Evolutionary conservation across 2,888 invertebrate species (phyloP), one percentile per base, ranked within the genome.

Genomic region (Oligia latruncula): DNA sequence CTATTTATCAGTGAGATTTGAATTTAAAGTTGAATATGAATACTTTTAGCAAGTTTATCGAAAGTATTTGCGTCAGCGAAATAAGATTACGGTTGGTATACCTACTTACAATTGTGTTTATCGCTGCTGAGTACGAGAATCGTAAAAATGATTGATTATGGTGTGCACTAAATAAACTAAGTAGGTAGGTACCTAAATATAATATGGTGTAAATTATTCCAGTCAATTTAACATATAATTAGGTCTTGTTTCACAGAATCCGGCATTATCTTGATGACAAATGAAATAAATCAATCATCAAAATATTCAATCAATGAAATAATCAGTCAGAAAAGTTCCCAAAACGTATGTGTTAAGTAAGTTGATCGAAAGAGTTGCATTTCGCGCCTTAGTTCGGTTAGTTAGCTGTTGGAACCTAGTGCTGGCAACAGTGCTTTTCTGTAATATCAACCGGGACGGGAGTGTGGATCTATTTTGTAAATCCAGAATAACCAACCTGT

Each of bases 1-100:
- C 80, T 72, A 78, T 78, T 90, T 88, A 89, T 89, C 88, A 81
- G 78, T 74, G 49, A 83, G 81, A 81, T 84, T 82, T 82, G 71
- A 80, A 81, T 84, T 82, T 81, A 70, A 80, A 82, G 80, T 80
- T 82, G 87, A 82, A 86, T 81, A 76, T 60, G 75, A 71, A 71
- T 76, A 85, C 73, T 75, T 85, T 87, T 74, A 76, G 78, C 78
- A 76, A 78, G 49, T 64, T 84, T 87, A 89, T 89, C 88, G 70
- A 78, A 71, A 82, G 82, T 79, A 82, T 78, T 75, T 82, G 74
- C 88, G 82, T 87, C 85, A 88, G 66, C 46, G 74, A 87, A 85
- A 76, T 85, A 78, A 81, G 85, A 81, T 87, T 86, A 80, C 60
- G n/a, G 15, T 65, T 74, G 83, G 72, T 70, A 73, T 58, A 77